Evolutionary conservation across 2,113 vertebrate genomes (phyloP).

Genomic region (Dromaius novaehollandiae): DNA sequence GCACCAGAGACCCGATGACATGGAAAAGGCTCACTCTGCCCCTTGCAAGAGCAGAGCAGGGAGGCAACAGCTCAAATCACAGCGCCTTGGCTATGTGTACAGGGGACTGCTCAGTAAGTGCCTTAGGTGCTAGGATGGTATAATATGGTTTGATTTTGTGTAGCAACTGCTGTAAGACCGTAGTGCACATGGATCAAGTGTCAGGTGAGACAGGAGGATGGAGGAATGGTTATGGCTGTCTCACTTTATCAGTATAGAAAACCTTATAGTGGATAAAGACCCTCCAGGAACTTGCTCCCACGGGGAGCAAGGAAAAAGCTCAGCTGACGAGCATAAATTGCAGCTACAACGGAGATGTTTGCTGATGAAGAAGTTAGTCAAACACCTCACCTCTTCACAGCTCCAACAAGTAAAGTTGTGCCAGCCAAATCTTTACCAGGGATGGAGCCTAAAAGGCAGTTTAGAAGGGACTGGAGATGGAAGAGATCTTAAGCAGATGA

Average conservation of each 20-base stretch:
- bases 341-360: not conserved
- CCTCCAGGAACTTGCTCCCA: not conserved
- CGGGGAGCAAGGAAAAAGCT: fast-evolving
- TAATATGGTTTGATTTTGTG: not conserved
- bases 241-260: too few species aligned
- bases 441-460: not conserved
- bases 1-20: not conserved
- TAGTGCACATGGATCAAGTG: too few species aligned
- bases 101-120: not conserved
- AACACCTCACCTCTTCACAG: not conserved
- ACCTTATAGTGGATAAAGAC: not conserved
- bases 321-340: not conserved
- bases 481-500: not conserved
- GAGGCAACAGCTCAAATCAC: not conserved
- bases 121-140: not conserved
- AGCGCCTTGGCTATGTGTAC: not conserved
- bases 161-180: not conserved
- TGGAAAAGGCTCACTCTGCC: not conserved
- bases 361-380: not conserved
- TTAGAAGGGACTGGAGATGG: not conserved
- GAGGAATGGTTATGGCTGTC: not conserved
- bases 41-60: not conserved
- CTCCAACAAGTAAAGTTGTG: not conserved
- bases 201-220: not conserved
- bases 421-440: not conserved